Evolutionary conservation across 2,797 vertebrate genomes (phyloP).

Genomic region (Malurus splendens): DNA sequence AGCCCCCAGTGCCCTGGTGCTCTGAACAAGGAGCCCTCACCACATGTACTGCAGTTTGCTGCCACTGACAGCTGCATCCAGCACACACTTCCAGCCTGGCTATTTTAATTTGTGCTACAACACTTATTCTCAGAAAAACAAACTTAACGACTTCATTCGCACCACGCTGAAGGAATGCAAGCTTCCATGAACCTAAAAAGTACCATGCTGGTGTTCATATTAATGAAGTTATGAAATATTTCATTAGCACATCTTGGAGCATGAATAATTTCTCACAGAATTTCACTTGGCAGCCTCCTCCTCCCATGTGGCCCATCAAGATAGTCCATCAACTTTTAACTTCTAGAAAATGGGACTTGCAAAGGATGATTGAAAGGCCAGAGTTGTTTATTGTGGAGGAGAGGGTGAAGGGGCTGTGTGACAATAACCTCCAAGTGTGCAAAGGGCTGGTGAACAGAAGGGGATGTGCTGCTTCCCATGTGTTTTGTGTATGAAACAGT

Average conservation of each 20-base stretch:
- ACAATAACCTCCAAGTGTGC: neutral
- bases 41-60: neutral
- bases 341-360: neutral
- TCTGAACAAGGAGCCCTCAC: neutral
- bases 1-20: neutral
- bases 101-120: neutral
- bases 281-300: neutral
- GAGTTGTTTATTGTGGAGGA: neutral
- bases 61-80: neutral
- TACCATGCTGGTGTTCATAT: neutral
- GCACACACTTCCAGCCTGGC: neutral
- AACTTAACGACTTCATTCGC: neutral
- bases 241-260: conserved; percentile 16
- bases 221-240: conserved; percentile 22
- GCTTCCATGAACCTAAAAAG: neutral
- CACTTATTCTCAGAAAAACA: neutral
- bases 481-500: neutral
- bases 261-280: conserved; percentile 31
- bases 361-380: neutral
- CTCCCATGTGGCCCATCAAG: neutral
- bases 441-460: neutral
- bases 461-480: neutral
- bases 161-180: neutral
- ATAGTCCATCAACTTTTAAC: neutral
- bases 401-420: neutral